A percentile compares a stretch with the other conserved stretches of the same genome.
Evolutionary conservation across 2,113 vertebrate species (phyloP).

Genomic region (Leptodactylus fuscus): DNA sequence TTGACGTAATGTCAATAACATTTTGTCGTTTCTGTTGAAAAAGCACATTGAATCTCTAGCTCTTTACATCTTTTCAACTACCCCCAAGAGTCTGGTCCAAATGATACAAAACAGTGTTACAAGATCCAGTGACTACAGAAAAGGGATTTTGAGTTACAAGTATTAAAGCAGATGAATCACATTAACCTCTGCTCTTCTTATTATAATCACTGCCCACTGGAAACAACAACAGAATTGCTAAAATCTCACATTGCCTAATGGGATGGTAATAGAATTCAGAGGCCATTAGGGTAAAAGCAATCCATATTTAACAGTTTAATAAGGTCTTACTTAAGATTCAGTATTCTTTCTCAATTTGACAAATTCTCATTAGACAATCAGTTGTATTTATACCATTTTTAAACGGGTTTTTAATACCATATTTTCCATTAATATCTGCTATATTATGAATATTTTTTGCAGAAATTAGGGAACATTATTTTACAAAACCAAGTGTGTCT

Average conservation of each 20-base stretch:
- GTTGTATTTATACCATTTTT: constrained; percentile 55
- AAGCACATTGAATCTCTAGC: background rate
- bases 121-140: constrained; percentile 63
- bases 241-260: constrained; percentile 86
- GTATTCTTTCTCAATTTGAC: constrained; percentile 75
- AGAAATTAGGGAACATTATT: background rate
- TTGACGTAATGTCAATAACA: constrained; percentile 13
- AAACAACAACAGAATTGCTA: constrained; percentile 89
- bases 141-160: constrained; percentile 74
- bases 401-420: constrained; percentile 32
- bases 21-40: background rate
- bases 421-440: constrained; percentile 27
- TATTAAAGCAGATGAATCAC: constrained; percentile 77
- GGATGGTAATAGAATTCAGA: constrained; percentile 89
- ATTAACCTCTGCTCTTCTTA: constrained; percentile 81
- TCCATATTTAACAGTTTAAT: constrained; percentile 87
- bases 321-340: constrained; percentile 77
- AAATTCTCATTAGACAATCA: constrained; percentile 78
- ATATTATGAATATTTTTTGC: constrained; percentile 39
- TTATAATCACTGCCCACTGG: constrained; percentile 82
- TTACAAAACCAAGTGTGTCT: constrained; percentile 29
- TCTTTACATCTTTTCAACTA: constrained; percentile 33
- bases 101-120: constrained; percentile 65
- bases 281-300: constrained; percentile 88
- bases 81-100: constrained; percentile 41